Evolutionary conservation across 2,888 invertebrate genomes (phyloP), one percentile per base, ranked within the genome.

Genomic region (Oscheius myriophilus): DNA sequence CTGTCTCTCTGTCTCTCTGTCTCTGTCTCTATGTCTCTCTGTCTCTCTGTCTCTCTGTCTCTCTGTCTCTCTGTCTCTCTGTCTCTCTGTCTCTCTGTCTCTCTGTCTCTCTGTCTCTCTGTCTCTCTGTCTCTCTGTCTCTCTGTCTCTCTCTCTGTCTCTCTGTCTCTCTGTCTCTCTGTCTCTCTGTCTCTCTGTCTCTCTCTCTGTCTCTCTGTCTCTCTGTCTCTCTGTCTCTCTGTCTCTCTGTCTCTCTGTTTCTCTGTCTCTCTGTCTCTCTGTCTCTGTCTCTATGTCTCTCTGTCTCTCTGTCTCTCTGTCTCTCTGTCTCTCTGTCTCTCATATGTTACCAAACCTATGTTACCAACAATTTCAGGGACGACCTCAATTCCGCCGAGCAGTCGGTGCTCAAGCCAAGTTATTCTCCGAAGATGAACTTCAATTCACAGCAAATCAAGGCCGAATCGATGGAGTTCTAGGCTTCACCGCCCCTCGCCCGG

Each of bases 401-500:
- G 73, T 79, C 26, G 82, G 82, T n/a, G 71, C 71, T 1, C 75
- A 79, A 52, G 80, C 73, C 25, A 75, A 75, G 23, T 66, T 77
- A 11, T 81, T 81, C 59, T 71, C 74, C 12, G 81, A 82, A 45
- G 67, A 69, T 39, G 80, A 82, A 51, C 72, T 82, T 42, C 69
- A 69, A 6, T 71, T 70, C 52, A 67, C 70, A 58, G 23, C 81
- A 59, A 63, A 69, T 25, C 78, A 79, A 54, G 67, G 69, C 2
- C 69, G 68, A 33, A 72, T 82, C 39, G 72, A 78, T 14, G 67
- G 80, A n/a, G 79, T 83, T 1, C 52, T 83, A 1, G 80, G 81
- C 1, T 83, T 73, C 59, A 73, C 83, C 6, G 80, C 83, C 0
- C 82, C 83, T 4, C 72, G 76, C 61, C 74, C 67, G 57, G 78